Conservation (phyloP, 2,113 vertebrate species). For the Tamias sibiricus region DNA sequence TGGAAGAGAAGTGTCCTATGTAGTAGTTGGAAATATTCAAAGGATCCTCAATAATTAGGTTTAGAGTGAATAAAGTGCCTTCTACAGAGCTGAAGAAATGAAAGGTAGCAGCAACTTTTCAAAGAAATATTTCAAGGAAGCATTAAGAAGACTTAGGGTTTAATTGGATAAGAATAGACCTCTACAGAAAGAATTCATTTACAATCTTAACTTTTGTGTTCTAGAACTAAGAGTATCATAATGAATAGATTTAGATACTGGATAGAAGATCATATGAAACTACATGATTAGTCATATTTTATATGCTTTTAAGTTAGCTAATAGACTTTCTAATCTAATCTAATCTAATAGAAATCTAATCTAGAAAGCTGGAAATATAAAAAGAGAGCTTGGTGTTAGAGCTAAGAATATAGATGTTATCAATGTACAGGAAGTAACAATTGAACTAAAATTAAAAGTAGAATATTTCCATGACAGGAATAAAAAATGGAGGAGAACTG, state of each 20-base stretch:
- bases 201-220: not conserved
- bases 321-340: not conserved
- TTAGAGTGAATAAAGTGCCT: not conserved
- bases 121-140: not conserved
- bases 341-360: not conserved
- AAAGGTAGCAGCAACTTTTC: not conserved
- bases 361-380: not conserved
- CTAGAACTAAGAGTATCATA: not conserved
- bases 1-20: not conserved
- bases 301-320: not conserved
- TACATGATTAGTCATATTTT: not conserved
- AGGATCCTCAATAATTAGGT: not conserved
- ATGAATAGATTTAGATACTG: not conserved
- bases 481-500: not conserved
- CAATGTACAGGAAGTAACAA: not conserved
- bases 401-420: not conserved
- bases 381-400: not conserved
- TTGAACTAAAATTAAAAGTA: not conserved
- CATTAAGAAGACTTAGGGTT: not conserved
- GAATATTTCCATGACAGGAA: not conserved
- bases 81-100: not conserved
- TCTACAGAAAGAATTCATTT: not conserved
- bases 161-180: not conserved
- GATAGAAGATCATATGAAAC: not conserved
- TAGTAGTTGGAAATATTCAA: not conserved